Percentiles rank a stretch among this genome's conserved stretches.
phyloP scores from a whole-genome alignment of 2,797 vertebrate genomes.

The Pangasius sanitwongsei region DNA sequence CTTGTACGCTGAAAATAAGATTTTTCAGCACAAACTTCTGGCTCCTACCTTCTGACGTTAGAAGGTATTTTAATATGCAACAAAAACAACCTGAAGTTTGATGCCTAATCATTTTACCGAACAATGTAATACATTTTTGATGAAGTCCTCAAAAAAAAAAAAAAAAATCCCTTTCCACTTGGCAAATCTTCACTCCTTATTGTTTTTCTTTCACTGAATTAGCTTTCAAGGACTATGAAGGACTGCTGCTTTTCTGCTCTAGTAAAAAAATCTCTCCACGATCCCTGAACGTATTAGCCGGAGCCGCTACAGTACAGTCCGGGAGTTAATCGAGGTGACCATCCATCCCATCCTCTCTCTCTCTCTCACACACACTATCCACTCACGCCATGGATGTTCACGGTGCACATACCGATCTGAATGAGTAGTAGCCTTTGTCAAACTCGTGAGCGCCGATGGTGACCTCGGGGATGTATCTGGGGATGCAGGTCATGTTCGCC shows the following conservation, averaged over 20 bases:
- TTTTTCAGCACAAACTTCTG: background rate
- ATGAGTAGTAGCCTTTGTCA: conserved; percentile 74
- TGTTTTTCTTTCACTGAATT: conserved; percentile 25
- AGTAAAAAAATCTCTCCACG: conserved; percentile 1
- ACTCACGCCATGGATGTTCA: background rate
- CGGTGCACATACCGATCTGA: conserved; percentile 72
- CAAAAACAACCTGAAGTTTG: background rate
- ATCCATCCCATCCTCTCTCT: background rate
- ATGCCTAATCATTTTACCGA: background rate
- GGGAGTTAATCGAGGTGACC: conserved; percentile 29
- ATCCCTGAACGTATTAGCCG: conserved; percentile 31
- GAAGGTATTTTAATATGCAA: background rate
- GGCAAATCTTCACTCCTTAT: conserved; percentile 1
- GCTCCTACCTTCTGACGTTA: background rate
- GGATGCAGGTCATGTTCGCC: conserved; percentile 68
- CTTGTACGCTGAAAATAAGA: background rate
- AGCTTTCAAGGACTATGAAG: conserved; percentile 37
- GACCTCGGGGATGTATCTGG: conserved; percentile 84
- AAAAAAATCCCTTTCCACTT: background rate
- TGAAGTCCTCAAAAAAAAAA: background rate
- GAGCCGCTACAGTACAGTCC: background rate
- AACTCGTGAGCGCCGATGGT: conserved; percentile 82
- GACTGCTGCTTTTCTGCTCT: conserved; percentile 28
- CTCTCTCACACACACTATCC: background rate
- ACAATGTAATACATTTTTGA: conserved; percentile 1